Evolutionary conservation across 2,113 vertebrate species (phyloP).

Genomic region (Lonchura striata): DNA sequence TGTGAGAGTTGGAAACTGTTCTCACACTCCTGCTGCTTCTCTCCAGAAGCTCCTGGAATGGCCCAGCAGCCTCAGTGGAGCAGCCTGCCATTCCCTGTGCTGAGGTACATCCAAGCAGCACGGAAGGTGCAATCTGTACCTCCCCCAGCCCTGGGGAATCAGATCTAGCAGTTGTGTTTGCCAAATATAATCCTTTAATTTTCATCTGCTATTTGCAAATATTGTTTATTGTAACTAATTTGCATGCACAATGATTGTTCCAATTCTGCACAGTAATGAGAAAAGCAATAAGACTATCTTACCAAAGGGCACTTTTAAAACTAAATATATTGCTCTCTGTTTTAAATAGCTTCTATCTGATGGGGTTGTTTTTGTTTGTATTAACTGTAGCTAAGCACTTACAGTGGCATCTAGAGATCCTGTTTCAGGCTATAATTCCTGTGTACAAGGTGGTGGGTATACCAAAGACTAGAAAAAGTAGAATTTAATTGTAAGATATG

Average conservation of each 20-base stretch:
- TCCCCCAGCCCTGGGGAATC: background rate
- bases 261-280: constrained; percentile 6
- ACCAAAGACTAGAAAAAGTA: background rate
- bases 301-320: constrained; percentile 32
- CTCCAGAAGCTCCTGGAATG: background rate
- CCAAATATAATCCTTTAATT: background rate
- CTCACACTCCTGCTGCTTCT: background rate
- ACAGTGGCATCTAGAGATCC: background rate
- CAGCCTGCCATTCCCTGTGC: fast-evolving
- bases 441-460: background rate
- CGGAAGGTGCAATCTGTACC: background rate
- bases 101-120: background rate
- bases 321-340: background rate
- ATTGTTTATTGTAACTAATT: background rate
- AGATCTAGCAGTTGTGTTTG: background rate
- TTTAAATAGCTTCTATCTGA: background rate
- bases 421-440: background rate
- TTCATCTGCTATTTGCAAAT: constrained; percentile 26
- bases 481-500: background rate
- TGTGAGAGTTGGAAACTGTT: background rate
- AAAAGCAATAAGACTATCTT: constrained; percentile 26
- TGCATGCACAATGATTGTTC: background rate
- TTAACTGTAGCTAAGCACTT: background rate
- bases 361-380: background rate
- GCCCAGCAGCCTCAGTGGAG: background rate